phyloP scores from a whole-genome alignment of 2,888 invertebrate genomes.

The Myopa testacea region DNA sequence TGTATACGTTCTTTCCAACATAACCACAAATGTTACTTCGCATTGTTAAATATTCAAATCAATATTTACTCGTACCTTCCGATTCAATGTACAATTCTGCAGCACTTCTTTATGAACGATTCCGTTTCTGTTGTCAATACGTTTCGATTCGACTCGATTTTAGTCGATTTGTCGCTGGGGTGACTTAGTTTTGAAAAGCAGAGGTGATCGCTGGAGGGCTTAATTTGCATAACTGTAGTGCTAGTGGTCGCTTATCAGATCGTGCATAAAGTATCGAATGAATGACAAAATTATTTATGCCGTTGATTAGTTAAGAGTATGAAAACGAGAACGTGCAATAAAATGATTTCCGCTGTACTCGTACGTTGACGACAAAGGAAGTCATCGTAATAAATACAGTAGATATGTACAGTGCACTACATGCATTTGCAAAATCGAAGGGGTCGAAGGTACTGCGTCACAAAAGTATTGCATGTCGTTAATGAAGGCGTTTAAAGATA shows the following conservation, averaged over 20 bases:
- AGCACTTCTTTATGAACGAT: no score
- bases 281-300: conserved; percentile 3
- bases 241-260: background rate
- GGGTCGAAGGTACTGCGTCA: no score
- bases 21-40: no score
- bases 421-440: background rate
- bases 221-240: background rate
- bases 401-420: no score
- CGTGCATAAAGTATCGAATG: background rate
- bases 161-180: background rate
- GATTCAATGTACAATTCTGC: no score
- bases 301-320: background rate
- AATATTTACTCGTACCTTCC: no score
- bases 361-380: background rate
- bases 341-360: background rate
- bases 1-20: no score
- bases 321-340: background rate
- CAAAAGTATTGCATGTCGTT: no score
- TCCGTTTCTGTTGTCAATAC: background rate
- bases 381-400: background rate
- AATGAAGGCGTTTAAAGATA: no score
- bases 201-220: background rate
- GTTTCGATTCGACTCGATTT: background rate
- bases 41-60: no score
- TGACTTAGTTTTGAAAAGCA: background rate